A percentile compares a stretch with the other conserved stretches of the same genome.
phyloP scores from a whole-genome alignment of 2,797 vertebrate genomes.

The Paguma larvata region DNA sequence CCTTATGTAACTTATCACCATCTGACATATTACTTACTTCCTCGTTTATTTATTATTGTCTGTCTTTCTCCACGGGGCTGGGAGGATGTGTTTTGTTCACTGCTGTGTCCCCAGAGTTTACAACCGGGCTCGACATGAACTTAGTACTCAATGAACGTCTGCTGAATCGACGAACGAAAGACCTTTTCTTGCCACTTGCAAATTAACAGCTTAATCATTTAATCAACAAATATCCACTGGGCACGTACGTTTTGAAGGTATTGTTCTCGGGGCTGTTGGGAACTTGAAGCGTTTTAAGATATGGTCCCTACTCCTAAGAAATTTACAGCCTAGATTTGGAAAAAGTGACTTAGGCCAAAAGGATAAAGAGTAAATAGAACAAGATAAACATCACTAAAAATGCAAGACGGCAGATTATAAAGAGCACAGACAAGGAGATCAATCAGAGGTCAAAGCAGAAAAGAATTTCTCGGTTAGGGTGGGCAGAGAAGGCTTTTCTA shows the following conservation, averaged over 20 bases:
- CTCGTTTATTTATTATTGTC: not conserved
- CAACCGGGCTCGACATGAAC: not conserved
- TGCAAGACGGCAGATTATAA: not conserved
- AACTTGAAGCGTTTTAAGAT: constrained; percentile 13
- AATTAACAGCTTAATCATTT: not conserved
- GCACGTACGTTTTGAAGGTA: not conserved
- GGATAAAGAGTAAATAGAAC: constrained; percentile 31
- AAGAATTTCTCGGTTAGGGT: not conserved
- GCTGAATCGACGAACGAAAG: constrained; percentile 29
- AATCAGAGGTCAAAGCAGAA: constrained; percentile 7
- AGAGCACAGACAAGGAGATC: not conserved
- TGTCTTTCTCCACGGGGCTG: not conserved
- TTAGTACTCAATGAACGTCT: not conserved
- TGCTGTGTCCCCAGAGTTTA: not conserved
- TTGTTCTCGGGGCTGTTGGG: not conserved
- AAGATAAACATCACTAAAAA: constrained; percentile 20
- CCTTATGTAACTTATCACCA: not conserved
- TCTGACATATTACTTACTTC: not conserved
- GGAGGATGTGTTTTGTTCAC: not conserved
- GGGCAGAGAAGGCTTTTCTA: not conserved
- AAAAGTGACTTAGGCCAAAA: constrained; percentile 30
- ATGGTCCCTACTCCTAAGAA: not conserved
- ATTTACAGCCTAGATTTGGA: not conserved
- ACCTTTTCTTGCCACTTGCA: not conserved
- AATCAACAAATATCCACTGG: not conserved